Evolutionary conservation across 2,888 invertebrate genomes (phyloP).

Genomic region (Minunthozetes semirufus): DNA sequence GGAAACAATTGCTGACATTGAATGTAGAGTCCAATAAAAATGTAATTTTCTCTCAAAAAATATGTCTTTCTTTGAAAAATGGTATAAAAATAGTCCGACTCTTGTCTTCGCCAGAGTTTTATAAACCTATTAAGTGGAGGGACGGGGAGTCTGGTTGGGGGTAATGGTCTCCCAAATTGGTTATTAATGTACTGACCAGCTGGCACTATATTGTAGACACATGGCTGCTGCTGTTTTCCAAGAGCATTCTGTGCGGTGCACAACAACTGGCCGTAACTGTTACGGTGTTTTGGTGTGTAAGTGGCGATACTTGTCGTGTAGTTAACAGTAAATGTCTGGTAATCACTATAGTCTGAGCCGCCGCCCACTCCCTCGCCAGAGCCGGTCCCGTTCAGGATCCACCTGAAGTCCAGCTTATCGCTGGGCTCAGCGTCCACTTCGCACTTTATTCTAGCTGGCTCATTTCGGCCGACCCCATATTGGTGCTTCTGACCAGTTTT

Average conservation of each 20-base stretch:
- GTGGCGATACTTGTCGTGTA: constrained; percentile 74
- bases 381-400: constrained; percentile 38
- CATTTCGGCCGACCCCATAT: constrained; percentile 79
- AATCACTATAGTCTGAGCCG: background rate
- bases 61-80: no score
- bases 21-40: no score
- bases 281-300: constrained; percentile 78
- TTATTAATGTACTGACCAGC: constrained; percentile 34
- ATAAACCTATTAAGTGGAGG: no score
- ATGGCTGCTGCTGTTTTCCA: constrained; percentile 74
- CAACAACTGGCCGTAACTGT: constrained; percentile 80
- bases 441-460: constrained; percentile 76
- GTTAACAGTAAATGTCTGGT: constrained; percentile 52
- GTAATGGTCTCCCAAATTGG: background rate
- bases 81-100: no score
- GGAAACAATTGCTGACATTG: no score
- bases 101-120: no score
- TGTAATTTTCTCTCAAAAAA: no score
- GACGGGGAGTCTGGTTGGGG: background rate
- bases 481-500: constrained; percentile 42
- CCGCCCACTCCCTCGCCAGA: constrained; percentile 33
- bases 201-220: constrained; percentile 83
- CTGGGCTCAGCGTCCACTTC: constrained; percentile 80
- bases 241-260: constrained; percentile 75
- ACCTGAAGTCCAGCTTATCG: constrained; percentile 55